phyloP scores from a whole-genome alignment of 2,113 vertebrate species.

The Hemiprocne comata region DNA sequence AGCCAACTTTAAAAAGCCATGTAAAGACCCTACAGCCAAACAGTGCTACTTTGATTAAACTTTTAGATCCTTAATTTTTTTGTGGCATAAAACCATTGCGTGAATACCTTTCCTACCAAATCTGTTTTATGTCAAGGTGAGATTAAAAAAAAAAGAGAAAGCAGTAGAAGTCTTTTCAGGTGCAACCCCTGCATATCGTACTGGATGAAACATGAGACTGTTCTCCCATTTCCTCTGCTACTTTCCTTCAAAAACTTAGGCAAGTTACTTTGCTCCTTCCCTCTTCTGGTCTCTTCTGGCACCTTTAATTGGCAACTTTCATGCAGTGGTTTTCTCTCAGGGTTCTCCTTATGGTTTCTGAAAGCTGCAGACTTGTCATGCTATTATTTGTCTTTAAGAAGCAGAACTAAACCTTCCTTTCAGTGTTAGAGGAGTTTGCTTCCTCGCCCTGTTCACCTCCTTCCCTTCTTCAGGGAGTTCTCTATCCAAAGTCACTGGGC shows the following conservation, averaged over 20 bases:
- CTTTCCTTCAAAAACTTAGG: not conserved
- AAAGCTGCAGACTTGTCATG: not conserved
- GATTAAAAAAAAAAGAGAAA: not conserved
- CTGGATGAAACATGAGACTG: not conserved
- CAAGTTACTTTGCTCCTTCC: not conserved
- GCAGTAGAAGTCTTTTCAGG: not conserved
- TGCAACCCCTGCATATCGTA: not conserved
- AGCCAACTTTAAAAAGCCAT: not conserved
- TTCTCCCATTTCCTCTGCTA: not conserved
- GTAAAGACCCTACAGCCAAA: not conserved
- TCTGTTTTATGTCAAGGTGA: not conserved
- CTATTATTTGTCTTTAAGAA: not conserved
- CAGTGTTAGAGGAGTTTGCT: not conserved
- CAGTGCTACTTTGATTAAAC: not conserved
- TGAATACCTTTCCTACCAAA: not conserved
- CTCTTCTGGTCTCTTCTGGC: not conserved
- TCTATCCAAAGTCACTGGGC: not conserved
- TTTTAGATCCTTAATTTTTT: not conserved
- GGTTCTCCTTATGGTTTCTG: not conserved
- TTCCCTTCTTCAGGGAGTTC: not conserved
- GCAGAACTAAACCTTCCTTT: not conserved
- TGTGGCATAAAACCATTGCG: not conserved
- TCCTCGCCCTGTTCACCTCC: rapidly evolving
- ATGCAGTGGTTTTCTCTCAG: not conserved
- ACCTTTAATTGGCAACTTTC: not conserved